Base-by-base conservation (phyloP, 1,140 invertebrate species). In the Cotesia vestalis region DNA sequence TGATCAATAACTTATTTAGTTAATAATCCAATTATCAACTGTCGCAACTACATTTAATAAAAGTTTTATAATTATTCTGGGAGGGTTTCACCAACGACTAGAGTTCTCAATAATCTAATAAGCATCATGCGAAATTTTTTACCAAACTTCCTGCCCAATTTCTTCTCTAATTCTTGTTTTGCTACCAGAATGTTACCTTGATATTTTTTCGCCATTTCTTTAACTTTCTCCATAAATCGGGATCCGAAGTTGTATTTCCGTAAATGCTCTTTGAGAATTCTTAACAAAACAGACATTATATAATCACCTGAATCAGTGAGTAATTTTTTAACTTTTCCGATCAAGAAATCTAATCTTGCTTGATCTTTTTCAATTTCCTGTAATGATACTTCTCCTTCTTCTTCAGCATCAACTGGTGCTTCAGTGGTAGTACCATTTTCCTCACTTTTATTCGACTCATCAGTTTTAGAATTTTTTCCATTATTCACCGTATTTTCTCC, bases 221-320 rank as follows among this genome's bases (percentile, higher is more conserved):
- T 38, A 12, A 75, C 63, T 36, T 61, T 67, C 6, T 27, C 51
- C 34, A 66, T 14, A 46, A 71, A 73, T 69, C 60, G 66, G 11
- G 72, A 36, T 4, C 51, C n/a, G 0, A 75, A 52, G 57, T 72
- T 51, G 1, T 12, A 51, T 8, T 57, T 36, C 34, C 14, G 55
- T 8, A 75, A 27, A 27, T 27, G 62, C 4, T 38, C 0, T 57
- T 75, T 72, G 4, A 73, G 17, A 62, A 63, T 38, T 11, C 64
- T 59, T 20, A 73, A 36, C 11, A 75, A 27, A 0, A 75, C 38
- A 1, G 70, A 40, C 6, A 72, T 4, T 4, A 72, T 46, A 36
- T 72, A 75, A 63, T 75, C 73, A 3, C 73, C 70, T n/a, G 17
- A 55, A 55, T 55, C 5, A 55, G 5, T n/a, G 53, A 55, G 53